Evolutionary conservation across 2,113 vertebrate genomes (phyloP).

Genomic region (Serilophus lunatus): DNA sequence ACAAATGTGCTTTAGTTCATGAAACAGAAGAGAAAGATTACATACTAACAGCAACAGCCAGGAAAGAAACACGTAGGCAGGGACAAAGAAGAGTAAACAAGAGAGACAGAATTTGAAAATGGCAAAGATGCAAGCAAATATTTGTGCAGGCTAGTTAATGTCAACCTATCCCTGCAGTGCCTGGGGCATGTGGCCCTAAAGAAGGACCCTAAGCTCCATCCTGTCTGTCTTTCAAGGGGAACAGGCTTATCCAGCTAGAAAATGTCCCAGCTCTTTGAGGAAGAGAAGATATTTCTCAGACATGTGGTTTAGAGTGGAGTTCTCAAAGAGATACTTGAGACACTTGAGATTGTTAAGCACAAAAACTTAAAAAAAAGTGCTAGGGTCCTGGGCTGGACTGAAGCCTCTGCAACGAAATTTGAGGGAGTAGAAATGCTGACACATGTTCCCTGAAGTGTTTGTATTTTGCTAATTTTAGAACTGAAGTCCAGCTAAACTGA

Average conservation of each 20-base stretch:
- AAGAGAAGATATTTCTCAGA: neutral
- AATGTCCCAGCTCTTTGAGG: neutral
- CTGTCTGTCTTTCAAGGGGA: neutral
- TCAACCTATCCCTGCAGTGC: neutral
- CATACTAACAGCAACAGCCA: neutral
- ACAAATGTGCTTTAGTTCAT: neutral
- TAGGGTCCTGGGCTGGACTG: neutral
- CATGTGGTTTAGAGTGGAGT: neutral
- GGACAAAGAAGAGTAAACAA: slow-evolving; percentile 1
- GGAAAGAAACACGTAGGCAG: neutral
- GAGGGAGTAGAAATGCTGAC: neutral
- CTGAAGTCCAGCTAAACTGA: neutral
- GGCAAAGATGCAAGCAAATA: slow-evolving; percentile 32
- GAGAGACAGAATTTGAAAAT: slow-evolving; percentile 4
- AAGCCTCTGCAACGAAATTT: neutral
- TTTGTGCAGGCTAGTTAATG: slow-evolving; percentile 16
- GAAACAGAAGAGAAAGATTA: neutral
- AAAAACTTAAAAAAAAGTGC: neutral
- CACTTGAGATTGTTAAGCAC: neutral
- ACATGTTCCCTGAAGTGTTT: neutral
- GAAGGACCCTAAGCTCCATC: neutral
- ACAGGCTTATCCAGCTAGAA: neutral
- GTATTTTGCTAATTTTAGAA: neutral
- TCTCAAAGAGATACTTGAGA: neutral
- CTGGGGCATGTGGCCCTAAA: neutral